A percentile compares a stretch with the other conserved stretches of the same genome.
Conservation (phyloP, 2,888 invertebrate species). For the Amphipyra berbera region DNA sequence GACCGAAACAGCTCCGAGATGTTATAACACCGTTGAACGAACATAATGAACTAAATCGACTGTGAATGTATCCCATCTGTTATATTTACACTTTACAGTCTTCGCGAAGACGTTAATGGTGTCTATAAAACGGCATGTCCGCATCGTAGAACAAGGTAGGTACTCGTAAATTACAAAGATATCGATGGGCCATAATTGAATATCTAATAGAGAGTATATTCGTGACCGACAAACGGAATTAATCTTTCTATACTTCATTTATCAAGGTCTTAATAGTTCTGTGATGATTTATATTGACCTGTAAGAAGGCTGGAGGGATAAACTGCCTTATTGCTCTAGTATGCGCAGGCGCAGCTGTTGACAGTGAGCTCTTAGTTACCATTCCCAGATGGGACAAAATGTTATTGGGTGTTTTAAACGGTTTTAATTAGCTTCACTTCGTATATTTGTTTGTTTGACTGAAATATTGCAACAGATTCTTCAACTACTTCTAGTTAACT, state of each 20-base stretch:
- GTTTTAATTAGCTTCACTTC: too few relatives aligned
- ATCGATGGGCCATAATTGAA: conserved; percentile 31
- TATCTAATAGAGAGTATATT: conserved; percentile 21
- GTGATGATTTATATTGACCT: neutral
- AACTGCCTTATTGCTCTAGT: too few relatives aligned
- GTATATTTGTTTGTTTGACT: too few relatives aligned
- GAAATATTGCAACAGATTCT: too few relatives aligned
- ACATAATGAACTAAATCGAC: conserved; percentile 3
- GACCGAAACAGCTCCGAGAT: conserved; percentile 11
- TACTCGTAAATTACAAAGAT: conserved; percentile 20
- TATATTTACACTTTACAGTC: conserved; percentile 6
- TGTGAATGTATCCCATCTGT: conserved; percentile 7
- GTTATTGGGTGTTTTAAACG: too few relatives aligned
- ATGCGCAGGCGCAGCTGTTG: too few relatives aligned
- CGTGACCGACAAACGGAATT: conserved; percentile 21
- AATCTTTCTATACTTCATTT: conserved; percentile 22
- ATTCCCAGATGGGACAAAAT: too few relatives aligned
- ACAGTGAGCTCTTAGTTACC: too few relatives aligned
- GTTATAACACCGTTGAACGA: conserved; percentile 13
- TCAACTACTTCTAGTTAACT: too few relatives aligned
- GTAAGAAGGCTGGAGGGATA: too few relatives aligned
- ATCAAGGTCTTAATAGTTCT: conserved; percentile 6
- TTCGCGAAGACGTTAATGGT: conserved; percentile 2
- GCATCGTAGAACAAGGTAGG: conserved; percentile 16
- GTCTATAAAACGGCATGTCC: conserved; percentile 13